Conservation (phyloP, 2,888 invertebrate species). For the Hirtodrosophila alboralis region DNA sequence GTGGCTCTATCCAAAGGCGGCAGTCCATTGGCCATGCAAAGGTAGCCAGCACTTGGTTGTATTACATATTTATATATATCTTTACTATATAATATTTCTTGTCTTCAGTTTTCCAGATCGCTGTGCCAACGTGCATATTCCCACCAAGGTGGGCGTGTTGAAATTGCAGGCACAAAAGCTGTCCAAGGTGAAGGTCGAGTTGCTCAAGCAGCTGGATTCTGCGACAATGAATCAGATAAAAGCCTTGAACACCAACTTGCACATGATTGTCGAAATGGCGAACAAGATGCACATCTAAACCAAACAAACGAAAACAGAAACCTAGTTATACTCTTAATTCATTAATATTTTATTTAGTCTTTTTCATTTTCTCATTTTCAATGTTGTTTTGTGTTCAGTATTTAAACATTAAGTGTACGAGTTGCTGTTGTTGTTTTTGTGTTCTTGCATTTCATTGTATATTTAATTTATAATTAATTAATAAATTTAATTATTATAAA, state of each 20-base stretch:
- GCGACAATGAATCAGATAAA: slow-evolving; percentile 80
- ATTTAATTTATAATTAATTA: slow-evolving; percentile 69
- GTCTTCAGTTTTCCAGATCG: slow-evolving; percentile 67
- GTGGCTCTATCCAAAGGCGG: slow-evolving; percentile 82
- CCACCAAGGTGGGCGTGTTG: slow-evolving; percentile 79
- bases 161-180: slow-evolving; percentile 79
- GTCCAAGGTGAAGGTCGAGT: slow-evolving; percentile 65
- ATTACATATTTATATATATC: no score
- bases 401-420: slow-evolving; percentile 57
- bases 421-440: slow-evolving; percentile 47
- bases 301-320: background rate
- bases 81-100: background rate
- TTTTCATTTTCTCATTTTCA: slow-evolving; percentile 74
- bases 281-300: slow-evolving; percentile 38
- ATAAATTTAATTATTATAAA: slow-evolving; percentile 67
- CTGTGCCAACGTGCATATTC: slow-evolving; percentile 81
- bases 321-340: slow-evolving; percentile 51
- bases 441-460: slow-evolving; percentile 63
- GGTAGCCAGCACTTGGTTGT: slow-evolving; percentile 55
- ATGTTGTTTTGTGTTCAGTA: slow-evolving; percentile 39
- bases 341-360: slow-evolving; percentile 75
- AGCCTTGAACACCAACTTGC: slow-evolving; percentile 79
- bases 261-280: slow-evolving; percentile 78
- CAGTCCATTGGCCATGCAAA: slow-evolving; percentile 81
- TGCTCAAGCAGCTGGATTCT: slow-evolving; percentile 74